Conservation (phyloP, 2,797 vertebrate genomes). For the Thamnophis elegans region DNA sequence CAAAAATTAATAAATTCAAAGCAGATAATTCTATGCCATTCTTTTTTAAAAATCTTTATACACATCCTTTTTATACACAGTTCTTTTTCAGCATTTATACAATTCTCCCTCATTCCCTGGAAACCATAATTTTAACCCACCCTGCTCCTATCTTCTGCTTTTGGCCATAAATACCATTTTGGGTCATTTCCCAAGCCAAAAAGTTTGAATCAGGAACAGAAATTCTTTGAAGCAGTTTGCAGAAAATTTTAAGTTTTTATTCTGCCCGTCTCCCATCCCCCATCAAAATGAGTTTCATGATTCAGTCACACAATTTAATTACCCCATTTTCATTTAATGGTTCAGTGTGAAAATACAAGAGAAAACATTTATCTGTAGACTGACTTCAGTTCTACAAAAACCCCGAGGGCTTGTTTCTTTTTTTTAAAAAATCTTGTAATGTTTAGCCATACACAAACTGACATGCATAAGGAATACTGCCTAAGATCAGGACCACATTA, state of each 20-base stretch:
- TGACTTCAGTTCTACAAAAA: conserved; percentile 21
- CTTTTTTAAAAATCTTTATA: not conserved
- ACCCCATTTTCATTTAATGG: conserved; percentile 50
- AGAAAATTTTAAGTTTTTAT: not conserved
- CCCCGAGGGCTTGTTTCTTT: not conserved
- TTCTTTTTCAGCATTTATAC: not conserved
- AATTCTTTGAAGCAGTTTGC: not conserved
- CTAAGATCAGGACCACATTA: conserved; percentile 32
- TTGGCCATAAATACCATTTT: not conserved
- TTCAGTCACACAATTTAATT: not conserved
- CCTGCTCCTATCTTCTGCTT: not conserved
- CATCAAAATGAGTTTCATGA: not conserved
- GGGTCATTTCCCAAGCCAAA: not conserved
- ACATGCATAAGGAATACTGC: conserved; percentile 40
- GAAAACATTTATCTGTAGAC: conserved; percentile 52
- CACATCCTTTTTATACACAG: not conserved
- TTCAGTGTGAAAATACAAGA: conserved; percentile 58
- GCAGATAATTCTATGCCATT: not conserved
- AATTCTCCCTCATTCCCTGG: not conserved
- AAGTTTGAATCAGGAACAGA: not conserved
- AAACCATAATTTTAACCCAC: not conserved
- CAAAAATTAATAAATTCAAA: not conserved
- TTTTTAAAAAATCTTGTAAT: conserved; percentile 1
- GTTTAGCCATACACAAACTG: conserved; percentile 33
- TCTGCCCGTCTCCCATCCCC: not conserved